Percentiles rank a stretch among this genome's conserved stretches.
Evolutionary conservation across 1,140 invertebrate genomes (phyloP).

Genomic region (Calephelis virginiensis): DNA sequence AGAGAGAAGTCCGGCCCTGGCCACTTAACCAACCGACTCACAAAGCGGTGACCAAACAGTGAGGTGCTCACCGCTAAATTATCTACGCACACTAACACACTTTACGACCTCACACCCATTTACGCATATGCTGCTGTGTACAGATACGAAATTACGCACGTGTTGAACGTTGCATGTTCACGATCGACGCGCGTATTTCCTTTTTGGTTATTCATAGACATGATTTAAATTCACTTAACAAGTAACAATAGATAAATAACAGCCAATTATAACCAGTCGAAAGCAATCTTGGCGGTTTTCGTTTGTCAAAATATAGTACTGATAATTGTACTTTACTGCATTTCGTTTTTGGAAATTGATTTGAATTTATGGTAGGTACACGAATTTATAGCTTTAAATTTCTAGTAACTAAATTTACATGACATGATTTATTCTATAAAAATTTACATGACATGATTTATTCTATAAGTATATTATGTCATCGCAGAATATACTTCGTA

Average conservation of each 20-base stretch:
- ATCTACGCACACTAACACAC: conserved; percentile 49
- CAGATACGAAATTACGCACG: conserved; percentile 22
- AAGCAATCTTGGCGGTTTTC: background rate
- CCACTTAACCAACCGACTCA: conserved; percentile 21
- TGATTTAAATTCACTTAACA: conserved; percentile 24
- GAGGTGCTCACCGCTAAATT: conserved; percentile 56
- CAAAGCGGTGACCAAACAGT: conserved; percentile 36
- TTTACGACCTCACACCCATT: conserved; percentile 27
- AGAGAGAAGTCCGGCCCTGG: no score
- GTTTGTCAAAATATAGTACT: background rate
- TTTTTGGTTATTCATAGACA: conserved; percentile 38
- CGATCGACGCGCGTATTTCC: conserved; percentile 35
- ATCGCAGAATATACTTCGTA: no score
- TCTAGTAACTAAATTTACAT: no score
- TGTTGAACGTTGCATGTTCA: conserved; percentile 28
- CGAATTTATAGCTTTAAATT: no score
- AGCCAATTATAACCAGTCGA: conserved; percentile 4
- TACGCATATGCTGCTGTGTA: conserved; percentile 26
- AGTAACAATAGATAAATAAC: conserved; percentile 14
- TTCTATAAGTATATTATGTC: no score
- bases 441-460: no score
- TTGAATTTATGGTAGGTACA: no score
- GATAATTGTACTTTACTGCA: no score
- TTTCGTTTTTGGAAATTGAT: no score
- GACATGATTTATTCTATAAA: no score